Evolutionary conservation across 1,140 invertebrate genomes (phyloP).

Genomic region (Lerema accius): DNA sequence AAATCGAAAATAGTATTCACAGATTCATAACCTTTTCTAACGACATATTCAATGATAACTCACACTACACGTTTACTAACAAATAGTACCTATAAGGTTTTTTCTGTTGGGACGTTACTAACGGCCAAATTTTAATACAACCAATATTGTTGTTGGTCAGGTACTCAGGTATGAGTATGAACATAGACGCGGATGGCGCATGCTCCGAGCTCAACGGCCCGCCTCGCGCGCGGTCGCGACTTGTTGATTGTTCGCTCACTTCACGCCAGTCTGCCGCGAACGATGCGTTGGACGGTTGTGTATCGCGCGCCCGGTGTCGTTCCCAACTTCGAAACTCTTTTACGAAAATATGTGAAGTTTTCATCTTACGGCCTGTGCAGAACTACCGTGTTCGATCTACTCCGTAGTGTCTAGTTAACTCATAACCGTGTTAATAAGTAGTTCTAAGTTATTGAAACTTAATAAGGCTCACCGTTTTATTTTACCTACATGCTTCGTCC

Average conservation of each 20-base stretch:
- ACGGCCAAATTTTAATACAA: background rate
- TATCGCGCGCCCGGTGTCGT: slow-evolving; percentile 55
- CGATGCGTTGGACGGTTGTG: slow-evolving; percentile 74
- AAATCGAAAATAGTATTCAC: too few relatives aligned
- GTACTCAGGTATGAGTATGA: slow-evolving; percentile 49
- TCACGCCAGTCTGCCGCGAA: slow-evolving; percentile 75
- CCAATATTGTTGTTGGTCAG: slow-evolving; percentile 61
- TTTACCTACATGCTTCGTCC: slow-evolving; percentile 79
- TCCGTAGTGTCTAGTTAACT: slow-evolving; percentile 54
- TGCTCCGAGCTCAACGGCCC: slow-evolving; percentile 65
- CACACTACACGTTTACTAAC: too few relatives aligned
- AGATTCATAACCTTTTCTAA: too few relatives aligned
- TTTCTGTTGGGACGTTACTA: background rate
- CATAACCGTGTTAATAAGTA: slow-evolving; percentile 59
- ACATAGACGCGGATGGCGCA: slow-evolving; percentile 71
- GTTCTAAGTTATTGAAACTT: slow-evolving; percentile 77
- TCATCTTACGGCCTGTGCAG: slow-evolving; percentile 58
- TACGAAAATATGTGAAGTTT: slow-evolving; percentile 81
- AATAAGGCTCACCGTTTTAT: slow-evolving; percentile 78
- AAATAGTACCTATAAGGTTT: too few relatives aligned
- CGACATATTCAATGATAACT: too few relatives aligned
- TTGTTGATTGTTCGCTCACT: slow-evolving; percentile 81
- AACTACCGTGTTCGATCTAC: slow-evolving; percentile 54
- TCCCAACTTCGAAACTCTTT: slow-evolving; percentile 76
- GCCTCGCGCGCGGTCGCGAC: slow-evolving; percentile 68